Evolutionary conservation across 2,888 invertebrate genomes (phyloP).

Genomic region (Acanthosepion lycidas): DNA sequence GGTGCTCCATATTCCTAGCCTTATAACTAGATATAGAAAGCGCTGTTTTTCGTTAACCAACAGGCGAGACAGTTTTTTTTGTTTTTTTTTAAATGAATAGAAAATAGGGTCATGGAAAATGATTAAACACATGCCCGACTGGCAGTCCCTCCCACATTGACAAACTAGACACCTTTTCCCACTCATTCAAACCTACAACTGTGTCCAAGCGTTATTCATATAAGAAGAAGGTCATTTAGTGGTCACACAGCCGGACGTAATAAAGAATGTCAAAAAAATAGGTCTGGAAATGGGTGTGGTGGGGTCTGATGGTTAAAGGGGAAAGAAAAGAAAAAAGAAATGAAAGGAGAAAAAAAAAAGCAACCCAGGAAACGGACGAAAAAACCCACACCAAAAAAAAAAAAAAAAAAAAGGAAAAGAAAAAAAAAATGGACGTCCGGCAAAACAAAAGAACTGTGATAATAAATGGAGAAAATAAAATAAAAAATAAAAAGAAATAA

Average conservation of each 20-base stretch:
- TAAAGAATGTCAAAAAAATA: neutral
- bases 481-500: neutral
- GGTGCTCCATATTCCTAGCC: no score
- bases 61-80: neutral
- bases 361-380: neutral
- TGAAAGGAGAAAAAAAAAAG: neutral
- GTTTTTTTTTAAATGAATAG: neutral
- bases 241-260: conserved; percentile 33
- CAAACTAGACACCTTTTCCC: neutral
- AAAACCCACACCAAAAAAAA: no score
- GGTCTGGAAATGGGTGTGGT: neutral
- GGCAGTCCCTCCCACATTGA: neutral
- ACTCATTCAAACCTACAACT: neutral
- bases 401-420: neutral
- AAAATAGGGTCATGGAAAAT: neutral
- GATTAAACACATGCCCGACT: neutral
- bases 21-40: no score
- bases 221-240: neutral
- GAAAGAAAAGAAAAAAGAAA: no score
- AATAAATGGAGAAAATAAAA: neutral
- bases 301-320: neutral
- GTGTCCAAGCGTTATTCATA: neutral
- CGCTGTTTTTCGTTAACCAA: neutral
- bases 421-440: neutral
- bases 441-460: neutral